Percentiles rank a stretch among this genome's conserved stretches.
phyloP scores from a whole-genome alignment of 2,113 vertebrate genomes.

The Sminthopsis crassicaudata region DNA sequence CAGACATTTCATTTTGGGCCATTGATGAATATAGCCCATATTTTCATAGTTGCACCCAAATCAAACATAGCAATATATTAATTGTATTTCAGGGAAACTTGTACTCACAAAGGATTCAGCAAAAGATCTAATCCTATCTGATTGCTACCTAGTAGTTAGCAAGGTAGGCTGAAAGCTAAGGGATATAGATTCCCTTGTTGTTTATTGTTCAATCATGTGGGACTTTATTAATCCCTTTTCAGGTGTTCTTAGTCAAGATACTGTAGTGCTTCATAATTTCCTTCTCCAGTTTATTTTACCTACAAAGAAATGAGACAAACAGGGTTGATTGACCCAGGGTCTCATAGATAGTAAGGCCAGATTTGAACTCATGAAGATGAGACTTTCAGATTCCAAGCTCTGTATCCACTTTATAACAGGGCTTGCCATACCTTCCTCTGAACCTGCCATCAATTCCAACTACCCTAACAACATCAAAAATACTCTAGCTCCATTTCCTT shows the following conservation, averaged over 20 bases:
- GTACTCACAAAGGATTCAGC: neutral
- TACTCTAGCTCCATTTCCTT: constrained; percentile 10
- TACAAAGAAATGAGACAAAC: neutral
- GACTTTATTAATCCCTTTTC: neutral
- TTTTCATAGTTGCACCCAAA: neutral
- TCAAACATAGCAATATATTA: neutral
- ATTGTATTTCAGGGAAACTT: neutral
- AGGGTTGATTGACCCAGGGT: neutral
- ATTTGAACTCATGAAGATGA: neutral
- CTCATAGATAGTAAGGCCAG: neutral
- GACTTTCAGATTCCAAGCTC: neutral
- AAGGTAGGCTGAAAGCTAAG: neutral
- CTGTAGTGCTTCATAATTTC: neutral
- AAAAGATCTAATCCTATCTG: neutral
- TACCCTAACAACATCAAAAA: constrained; percentile 9
- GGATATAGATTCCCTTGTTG: neutral
- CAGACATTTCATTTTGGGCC: neutral
- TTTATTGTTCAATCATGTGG: neutral
- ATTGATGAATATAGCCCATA: neutral
- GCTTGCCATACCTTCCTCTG: neutral
- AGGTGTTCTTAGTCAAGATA: neutral
- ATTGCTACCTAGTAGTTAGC: neutral
- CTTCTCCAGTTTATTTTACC: neutral
- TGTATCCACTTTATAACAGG: neutral
- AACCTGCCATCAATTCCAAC: neutral